phyloP scores from a whole-genome alignment of 2,888 invertebrate species.

The Limulus polyphemus region DNA sequence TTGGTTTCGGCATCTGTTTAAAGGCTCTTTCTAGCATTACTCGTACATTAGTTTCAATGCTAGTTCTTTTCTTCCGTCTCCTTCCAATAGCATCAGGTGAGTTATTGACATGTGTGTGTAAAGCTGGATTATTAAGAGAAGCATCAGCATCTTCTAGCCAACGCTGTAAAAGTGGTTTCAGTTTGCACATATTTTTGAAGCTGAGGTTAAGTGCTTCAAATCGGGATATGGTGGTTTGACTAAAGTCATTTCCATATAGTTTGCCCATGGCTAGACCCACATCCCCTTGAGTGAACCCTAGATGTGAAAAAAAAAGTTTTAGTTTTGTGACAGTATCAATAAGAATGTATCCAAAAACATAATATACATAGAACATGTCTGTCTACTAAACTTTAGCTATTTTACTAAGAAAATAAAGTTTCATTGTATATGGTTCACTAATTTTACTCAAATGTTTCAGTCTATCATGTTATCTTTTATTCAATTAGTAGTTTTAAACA shows the following conservation, averaged over 20 bases:
- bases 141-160: constrained; percentile 93
- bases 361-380: no score
- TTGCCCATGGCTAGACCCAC: constrained; percentile 98
- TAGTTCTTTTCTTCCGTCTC: constrained; percentile 89
- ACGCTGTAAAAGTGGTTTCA: constrained; percentile 92
- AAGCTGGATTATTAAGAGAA: constrained; percentile 50
- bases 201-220: constrained; percentile 97
- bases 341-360: no score
- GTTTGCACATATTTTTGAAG: constrained; percentile 99
- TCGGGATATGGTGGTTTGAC: constrained; percentile 89
- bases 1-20: constrained; percentile 87
- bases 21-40: constrained; percentile 89
- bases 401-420: no score
- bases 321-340: no score
- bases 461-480: no score
- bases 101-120: constrained; percentile 54
- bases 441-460: no score
- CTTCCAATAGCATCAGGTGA: constrained; percentile 47
- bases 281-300: constrained; percentile 91
- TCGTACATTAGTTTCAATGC: constrained; percentile 88
- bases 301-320: neutral
- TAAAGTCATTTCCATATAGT: constrained; percentile 95
- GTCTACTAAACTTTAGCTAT: no score
- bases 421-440: no score
- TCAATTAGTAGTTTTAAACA: no score